phyloP scores from a whole-genome alignment of 2,888 invertebrate species.

The Iphiclides podalirius region DNA sequence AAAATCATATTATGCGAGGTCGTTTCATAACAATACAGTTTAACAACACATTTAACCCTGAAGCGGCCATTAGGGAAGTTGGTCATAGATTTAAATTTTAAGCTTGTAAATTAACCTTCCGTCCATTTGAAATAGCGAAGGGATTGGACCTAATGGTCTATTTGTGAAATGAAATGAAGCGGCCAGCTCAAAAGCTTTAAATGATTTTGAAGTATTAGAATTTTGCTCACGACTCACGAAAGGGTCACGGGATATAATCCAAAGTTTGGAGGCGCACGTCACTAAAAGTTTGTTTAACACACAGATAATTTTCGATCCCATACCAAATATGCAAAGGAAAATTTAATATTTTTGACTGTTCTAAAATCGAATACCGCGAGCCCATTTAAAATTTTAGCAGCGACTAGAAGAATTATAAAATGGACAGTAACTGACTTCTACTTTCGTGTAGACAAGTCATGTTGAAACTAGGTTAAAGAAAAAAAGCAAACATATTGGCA shows the following conservation, averaged over 20 bases:
- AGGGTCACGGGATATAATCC: constrained; percentile 23
- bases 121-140: constrained; percentile 78
- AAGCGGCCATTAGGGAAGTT: constrained; percentile 73
- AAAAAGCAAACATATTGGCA: no score
- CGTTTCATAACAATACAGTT: constrained; percentile 64
- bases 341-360: constrained; percentile 5
- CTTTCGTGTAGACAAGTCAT: no score
- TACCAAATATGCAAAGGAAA: constrained; percentile 5
- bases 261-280: constrained; percentile 16
- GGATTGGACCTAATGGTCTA: constrained; percentile 79
- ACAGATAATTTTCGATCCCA: constrained; percentile 16
- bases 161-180: constrained; percentile 76
- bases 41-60: constrained; percentile 71
- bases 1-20: constrained; percentile 16
- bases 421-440: no score
- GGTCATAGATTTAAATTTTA: constrained; percentile 78
- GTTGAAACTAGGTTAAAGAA: no score
- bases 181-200: constrained; percentile 69
- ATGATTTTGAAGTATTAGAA: constrained; percentile 65
- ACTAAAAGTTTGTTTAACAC: constrained; percentile 20
- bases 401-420: no score
- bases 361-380: neutral
- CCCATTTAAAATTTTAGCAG: neutral
- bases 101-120: constrained; percentile 79
- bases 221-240: constrained; percentile 23